Evolutionary conservation across 2,888 invertebrate genomes (phyloP).

Genomic region (Ormyrus rosae): DNA sequence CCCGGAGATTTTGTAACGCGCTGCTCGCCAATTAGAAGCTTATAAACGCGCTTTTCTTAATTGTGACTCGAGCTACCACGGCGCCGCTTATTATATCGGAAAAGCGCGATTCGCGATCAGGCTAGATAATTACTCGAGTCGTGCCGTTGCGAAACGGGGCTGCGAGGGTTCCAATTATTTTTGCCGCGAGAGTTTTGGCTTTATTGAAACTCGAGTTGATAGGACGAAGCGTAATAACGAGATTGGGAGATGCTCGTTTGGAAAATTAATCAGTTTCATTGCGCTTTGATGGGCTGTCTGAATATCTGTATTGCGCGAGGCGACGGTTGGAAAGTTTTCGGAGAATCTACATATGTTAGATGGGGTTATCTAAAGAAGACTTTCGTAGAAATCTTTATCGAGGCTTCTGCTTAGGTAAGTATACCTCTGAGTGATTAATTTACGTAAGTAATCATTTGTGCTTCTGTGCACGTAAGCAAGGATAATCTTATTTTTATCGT

Average conservation of each 20-base stretch:
- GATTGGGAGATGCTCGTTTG: too few species aligned
- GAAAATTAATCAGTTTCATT: not conserved
- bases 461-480: not conserved
- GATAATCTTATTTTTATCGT: too few species aligned
- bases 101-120: not conserved
- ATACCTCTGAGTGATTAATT: conserved; percentile 19
- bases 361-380: conserved; percentile 33
- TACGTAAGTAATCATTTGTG: not conserved
- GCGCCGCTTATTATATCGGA: not conserved
- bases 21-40: conserved; percentile 31
- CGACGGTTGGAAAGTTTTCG: not conserved
- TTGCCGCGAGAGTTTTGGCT: too few species aligned
- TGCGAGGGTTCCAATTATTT: too few species aligned
- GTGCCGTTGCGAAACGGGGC: conserved; percentile 21
- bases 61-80: conserved; percentile 8
- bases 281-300: not conserved
- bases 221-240: not conserved
- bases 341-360: conserved; percentile 30
- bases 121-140: conserved; percentile 19
- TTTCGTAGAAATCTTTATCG: conserved; percentile 38
- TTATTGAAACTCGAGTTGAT: not conserved
- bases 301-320: not conserved
- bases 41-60: conserved; percentile 26
- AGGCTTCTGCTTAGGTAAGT: conserved; percentile 3
- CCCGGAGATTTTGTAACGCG: conserved; percentile 33